Conservation (phyloP, 1,140 invertebrate species). For the Homalodisca vitripennis region DNA sequence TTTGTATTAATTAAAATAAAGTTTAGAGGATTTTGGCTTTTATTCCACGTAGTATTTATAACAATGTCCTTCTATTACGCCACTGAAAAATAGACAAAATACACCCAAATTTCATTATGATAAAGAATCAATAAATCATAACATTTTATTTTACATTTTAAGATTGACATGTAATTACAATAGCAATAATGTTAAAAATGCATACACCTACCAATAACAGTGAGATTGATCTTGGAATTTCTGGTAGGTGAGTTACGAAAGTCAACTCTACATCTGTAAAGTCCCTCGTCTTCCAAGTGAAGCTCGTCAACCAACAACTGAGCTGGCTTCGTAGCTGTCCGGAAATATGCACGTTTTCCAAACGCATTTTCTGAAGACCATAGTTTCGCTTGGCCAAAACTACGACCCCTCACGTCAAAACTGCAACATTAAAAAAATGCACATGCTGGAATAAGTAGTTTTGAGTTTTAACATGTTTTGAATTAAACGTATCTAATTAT, state of each 20-base stretch:
- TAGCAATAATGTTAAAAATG: background rate
- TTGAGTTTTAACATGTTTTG: no score
- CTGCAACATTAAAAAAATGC: slow-evolving; percentile 54
- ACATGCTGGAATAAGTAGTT: no score
- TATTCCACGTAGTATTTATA: no score
- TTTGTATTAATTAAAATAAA: no score
- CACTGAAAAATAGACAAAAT: no score
- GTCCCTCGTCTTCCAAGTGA: slow-evolving; percentile 69
- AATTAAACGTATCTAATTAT: no score
- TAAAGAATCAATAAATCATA: no score
- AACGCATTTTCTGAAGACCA: slow-evolving; percentile 81
- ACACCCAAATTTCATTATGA: no score
- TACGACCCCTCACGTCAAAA: slow-evolving; percentile 75
- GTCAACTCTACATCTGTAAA: slow-evolving; percentile 85
- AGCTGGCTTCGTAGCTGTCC: slow-evolving; percentile 63
- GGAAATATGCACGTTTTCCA: slow-evolving; percentile 72
- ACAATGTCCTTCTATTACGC: no score
- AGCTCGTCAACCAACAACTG: slow-evolving; percentile 72
- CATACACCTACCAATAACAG: slow-evolving; percentile 77
- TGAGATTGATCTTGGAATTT: slow-evolving; percentile 82
- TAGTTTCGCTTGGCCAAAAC: slow-evolving; percentile 71
- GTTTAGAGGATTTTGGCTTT: no score
- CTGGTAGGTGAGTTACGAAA: slow-evolving; percentile 84
- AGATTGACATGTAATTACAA: no score
- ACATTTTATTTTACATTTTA: no score